phyloP scores from a whole-genome alignment of 2,888 invertebrate species.

The Luffia ferchaultella region DNA sequence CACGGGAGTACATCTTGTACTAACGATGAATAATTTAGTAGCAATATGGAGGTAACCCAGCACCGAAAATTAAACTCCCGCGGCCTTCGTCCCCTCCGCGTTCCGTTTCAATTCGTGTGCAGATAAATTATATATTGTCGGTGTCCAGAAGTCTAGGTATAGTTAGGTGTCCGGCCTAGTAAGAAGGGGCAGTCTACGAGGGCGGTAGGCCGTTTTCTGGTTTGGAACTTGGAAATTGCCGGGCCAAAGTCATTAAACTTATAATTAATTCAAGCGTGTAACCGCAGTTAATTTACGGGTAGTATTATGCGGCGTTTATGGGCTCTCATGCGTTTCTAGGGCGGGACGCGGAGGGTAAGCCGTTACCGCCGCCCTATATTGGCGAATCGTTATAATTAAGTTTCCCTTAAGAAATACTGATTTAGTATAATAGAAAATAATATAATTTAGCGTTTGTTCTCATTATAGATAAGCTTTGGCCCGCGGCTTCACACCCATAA shows the following conservation, averaged over 20 bases:
- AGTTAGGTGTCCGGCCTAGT: too few species aligned
- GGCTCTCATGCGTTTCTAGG: neutral
- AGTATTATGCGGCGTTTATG: slow-evolving; percentile 4
- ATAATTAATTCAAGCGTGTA: slow-evolving; percentile 7
- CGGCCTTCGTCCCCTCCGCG: neutral
- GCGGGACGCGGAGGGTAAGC: neutral
- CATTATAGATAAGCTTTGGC: too few species aligned
- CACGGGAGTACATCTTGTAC: neutral
- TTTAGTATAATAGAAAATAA: too few species aligned
- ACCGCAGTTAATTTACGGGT: slow-evolving; percentile 5
- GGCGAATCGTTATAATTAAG: too few species aligned
- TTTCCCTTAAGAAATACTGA: too few species aligned
- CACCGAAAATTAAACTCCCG: neutral
- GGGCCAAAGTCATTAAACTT: slow-evolving; percentile 6
- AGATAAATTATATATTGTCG: neutral
- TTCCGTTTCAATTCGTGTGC: neutral
- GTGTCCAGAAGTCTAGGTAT: neutral
- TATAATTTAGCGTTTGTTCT: too few species aligned
- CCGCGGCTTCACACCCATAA: too few species aligned
- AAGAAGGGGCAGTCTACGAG: neutral
- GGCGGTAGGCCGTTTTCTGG: neutral
- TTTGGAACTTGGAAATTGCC: slow-evolving; percentile 4
- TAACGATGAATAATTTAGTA: neutral
- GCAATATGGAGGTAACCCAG: neutral
- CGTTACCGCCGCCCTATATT: too few species aligned